Percentiles rank a stretch among this genome's conserved stretches.
Conservation (phyloP, 2,113 vertebrate species). For the Saguinus imperator region DNA sequence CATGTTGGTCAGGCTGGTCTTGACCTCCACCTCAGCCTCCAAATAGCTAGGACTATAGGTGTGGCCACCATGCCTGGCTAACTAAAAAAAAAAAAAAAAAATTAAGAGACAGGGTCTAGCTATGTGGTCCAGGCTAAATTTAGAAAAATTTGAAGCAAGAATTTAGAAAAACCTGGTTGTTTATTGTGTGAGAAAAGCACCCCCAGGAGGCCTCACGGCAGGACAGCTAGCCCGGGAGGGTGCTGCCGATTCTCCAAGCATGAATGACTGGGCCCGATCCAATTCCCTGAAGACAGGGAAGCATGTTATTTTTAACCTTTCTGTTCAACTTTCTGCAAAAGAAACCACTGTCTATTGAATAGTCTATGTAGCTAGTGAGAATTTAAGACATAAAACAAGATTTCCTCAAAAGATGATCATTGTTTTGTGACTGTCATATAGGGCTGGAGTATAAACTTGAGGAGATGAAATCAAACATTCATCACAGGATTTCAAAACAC, state of each 20-base stretch:
- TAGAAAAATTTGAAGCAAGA: neutral
- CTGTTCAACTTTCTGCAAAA: neutral
- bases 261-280: neutral
- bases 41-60: too few relatives aligned
- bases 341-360: neutral
- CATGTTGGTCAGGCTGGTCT: too few relatives aligned
- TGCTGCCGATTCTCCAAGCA: accelerated
- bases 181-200: neutral
- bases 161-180: accelerated
- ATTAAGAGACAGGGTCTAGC: too few relatives aligned
- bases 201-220: neutral
- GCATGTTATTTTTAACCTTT: neutral
- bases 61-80: too few relatives aligned
- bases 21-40: too few relatives aligned
- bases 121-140: too few relatives aligned
- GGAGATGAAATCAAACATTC: neutral
- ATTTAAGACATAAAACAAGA: neutral
- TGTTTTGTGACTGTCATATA: neutral
- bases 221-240: accelerated
- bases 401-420: neutral
- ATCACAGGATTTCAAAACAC: neutral
- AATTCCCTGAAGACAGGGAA: neutral
- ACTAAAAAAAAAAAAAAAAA: too few relatives aligned
- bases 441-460: neutral
- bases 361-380: neutral